Percentiles rank a stretch among this genome's conserved stretches.
phyloP scores from a whole-genome alignment of 2,797 vertebrate genomes.

The Gymnothorax javanicus region DNA sequence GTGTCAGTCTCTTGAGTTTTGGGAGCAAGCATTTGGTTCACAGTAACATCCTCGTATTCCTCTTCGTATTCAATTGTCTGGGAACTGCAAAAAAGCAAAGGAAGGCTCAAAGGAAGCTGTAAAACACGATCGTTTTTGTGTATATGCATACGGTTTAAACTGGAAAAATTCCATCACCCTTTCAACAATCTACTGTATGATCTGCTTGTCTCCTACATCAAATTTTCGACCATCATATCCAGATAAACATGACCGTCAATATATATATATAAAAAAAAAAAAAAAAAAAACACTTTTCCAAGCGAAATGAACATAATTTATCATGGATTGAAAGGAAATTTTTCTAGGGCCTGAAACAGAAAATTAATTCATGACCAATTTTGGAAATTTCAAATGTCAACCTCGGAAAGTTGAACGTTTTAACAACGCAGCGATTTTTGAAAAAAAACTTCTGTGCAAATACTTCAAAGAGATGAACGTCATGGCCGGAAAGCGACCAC shows the following conservation, averaged over 20 bases:
- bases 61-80: slow-evolving; percentile 81
- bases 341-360: not conserved
- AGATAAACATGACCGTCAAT: not conserved
- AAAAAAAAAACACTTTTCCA: not conserved
- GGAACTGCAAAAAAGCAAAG: slow-evolving; percentile 67
- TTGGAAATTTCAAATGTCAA: not conserved
- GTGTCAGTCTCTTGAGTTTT: slow-evolving; percentile 85
- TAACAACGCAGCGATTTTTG: not conserved
- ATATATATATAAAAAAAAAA: too few species aligned
- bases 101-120: not conserved
- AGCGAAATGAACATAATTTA: not conserved
- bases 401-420: not conserved
- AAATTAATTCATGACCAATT: not conserved
- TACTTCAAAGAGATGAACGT: not conserved
- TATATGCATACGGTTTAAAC: not conserved
- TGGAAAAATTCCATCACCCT: not conserved
- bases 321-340: not conserved
- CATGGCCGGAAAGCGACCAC: not conserved
- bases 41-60: slow-evolving; percentile 85
- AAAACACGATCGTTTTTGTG: not conserved
- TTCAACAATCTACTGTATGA: not conserved
- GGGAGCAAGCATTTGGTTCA: slow-evolving; percentile 87
- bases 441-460: not conserved
- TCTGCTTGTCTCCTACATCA: not conserved
- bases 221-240: not conserved